Percentiles rank a stretch among this genome's conserved stretches.
Conservation (phyloP, 2,113 vertebrate genomes). For the Entosphenus tridentatus region DNA sequence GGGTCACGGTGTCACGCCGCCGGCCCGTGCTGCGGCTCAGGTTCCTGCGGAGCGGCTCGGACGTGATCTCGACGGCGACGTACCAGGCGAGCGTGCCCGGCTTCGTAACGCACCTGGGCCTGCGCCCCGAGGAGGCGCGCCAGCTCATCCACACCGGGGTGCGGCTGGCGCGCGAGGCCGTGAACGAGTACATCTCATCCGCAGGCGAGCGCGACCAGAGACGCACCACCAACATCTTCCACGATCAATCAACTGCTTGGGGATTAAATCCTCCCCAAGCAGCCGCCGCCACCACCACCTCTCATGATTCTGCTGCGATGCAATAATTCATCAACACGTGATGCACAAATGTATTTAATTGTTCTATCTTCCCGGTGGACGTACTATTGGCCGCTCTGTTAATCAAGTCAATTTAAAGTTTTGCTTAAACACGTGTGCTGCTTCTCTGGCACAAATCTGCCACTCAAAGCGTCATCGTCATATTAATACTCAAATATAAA, state of each 20-base stretch:
- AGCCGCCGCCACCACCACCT: neutral
- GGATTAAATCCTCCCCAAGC: slow-evolving; percentile 14
- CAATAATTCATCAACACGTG: neutral
- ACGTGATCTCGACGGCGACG: slow-evolving; percentile 33
- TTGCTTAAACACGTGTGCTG: too few species aligned
- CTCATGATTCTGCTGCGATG: neutral
- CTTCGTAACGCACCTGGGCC: slow-evolving; percentile 22
- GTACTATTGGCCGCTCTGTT: neutral
- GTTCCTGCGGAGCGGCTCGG: slow-evolving; percentile 30
- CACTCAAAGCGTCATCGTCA: too few species aligned
- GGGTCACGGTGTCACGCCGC: too few species aligned
- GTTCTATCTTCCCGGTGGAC: neutral
- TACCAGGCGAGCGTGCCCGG: slow-evolving; percentile 39
- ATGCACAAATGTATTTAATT: neutral
- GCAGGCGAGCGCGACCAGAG: too few species aligned
- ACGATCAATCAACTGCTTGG: neutral
- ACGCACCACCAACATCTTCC: too few species aligned
- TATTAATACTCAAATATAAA: too few species aligned
- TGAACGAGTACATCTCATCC: slow-evolving; percentile 15
- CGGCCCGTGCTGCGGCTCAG: slow-evolving; percentile 13
- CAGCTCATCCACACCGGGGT: slow-evolving; percentile 29
- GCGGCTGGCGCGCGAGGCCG: slow-evolving; percentile 24
- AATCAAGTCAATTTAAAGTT: too few species aligned
- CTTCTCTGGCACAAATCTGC: too few species aligned
- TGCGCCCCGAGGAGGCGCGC: slow-evolving; percentile 20